phyloP scores from a whole-genome alignment of 2,797 vertebrate genomes.

The Tympanoctomys barrerae region DNA sequence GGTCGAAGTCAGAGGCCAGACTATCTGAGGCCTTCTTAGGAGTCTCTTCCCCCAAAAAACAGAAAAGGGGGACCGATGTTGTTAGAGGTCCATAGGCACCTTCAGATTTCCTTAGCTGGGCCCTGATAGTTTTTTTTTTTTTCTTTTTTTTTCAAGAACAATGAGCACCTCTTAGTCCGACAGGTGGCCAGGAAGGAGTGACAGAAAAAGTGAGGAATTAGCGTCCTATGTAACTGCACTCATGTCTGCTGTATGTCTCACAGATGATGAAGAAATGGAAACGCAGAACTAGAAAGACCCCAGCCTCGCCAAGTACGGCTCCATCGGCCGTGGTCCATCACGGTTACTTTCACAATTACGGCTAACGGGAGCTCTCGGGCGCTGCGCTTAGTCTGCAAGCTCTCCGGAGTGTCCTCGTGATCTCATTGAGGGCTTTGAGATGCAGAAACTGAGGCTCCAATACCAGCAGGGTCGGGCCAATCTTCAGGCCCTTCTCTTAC shows the following conservation, averaged over 20 bases:
- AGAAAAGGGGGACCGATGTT: too few species aligned
- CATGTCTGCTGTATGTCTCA: background rate
- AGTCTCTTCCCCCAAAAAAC: background rate
- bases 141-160: background rate
- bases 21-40: background rate
- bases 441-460: background rate
- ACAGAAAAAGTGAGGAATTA: background rate
- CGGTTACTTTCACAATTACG: background rate
- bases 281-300: background rate
- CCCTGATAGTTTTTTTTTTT: background rate
- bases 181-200: background rate
- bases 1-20: background rate
- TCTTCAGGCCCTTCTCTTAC: accelerated
- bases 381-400: background rate
- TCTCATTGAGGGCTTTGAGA: background rate
- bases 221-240: background rate
- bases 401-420: background rate
- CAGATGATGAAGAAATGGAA: background rate
- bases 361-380: accelerated
- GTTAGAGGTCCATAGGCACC: background rate
- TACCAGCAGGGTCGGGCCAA: accelerated
- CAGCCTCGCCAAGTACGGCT: background rate
- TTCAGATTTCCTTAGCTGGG: background rate
- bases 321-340: accelerated
- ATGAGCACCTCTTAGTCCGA: background rate